These are phyloP conservation scores for Drosophila mercatorum DNA, from an alignment of 2,888 invertebrate species.

Conservation along the genomic window DNA sequence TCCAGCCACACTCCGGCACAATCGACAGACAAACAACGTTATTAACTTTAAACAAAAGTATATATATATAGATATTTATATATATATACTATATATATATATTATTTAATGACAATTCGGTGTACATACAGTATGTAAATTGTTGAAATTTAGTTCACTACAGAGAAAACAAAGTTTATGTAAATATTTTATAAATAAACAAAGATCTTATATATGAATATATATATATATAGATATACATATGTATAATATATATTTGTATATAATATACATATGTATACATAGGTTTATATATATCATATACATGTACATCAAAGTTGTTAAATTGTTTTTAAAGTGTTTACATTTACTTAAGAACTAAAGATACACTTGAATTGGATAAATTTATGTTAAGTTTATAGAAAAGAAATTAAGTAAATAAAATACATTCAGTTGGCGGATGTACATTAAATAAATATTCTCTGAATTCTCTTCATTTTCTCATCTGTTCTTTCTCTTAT, in stretches of 20 bases:
- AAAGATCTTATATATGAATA: constrained; percentile 36
- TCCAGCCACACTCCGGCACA: background rate
- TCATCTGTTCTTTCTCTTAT: constrained; percentile 17
- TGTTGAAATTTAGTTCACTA: constrained; percentile 52
- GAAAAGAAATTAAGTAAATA: constrained; percentile 52
- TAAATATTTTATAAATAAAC: constrained; percentile 43
- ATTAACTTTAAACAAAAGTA: constrained; percentile 16
- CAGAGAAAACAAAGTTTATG: constrained; percentile 17
- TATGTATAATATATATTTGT: constrained; percentile 22
- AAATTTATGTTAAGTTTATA: constrained; percentile 44
- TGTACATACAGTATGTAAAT: constrained; percentile 38
- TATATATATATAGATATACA: constrained; percentile 27
- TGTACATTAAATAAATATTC: constrained; percentile 59
- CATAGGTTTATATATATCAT: constrained; percentile 13
- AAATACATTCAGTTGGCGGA: constrained; percentile 52
- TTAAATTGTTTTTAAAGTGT: constrained; percentile 50
- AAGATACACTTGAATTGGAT: constrained; percentile 48
- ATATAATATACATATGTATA: constrained; percentile 23
- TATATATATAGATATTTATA: constrained; percentile 8
- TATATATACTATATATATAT: constrained; percentile 12
- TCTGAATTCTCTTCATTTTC: constrained; percentile 37
- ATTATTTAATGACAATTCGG: constrained; percentile 30
- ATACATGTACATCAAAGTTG: constrained; percentile 28
- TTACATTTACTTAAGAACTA: constrained; percentile 60
- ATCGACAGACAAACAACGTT: background rate